These are phyloP conservation scores for Pantherophis vulpinus DNA, from an alignment of 2,797 vertebrate species.

Conservation along the genomic window DNA sequence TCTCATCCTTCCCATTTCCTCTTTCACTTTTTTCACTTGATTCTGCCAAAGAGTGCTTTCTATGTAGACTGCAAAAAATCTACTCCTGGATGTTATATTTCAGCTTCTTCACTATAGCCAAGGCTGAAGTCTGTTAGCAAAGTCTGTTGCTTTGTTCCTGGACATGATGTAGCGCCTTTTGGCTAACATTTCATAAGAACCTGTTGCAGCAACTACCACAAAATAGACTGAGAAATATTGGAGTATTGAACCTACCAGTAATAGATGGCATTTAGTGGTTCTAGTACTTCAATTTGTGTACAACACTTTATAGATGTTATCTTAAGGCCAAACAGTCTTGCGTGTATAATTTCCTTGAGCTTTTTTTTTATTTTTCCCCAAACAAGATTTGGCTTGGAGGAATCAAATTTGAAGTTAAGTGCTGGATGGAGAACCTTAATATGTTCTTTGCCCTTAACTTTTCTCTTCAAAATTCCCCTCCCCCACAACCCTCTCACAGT, in stretches of 20 bases:
- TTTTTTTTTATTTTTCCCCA: not conserved
- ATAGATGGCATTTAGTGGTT: not conserved
- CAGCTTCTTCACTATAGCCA: not conserved
- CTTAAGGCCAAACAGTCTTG: not conserved
- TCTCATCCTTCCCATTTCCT: not conserved
- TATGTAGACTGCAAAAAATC: not conserved
- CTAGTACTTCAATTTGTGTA: not conserved
- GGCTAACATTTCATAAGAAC: not conserved
- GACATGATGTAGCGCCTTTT: not conserved
- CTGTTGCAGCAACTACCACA: not conserved
- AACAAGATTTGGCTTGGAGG: not conserved
- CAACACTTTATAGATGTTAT: not conserved
- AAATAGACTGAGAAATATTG: not conserved
- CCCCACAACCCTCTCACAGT: not conserved
- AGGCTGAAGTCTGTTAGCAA: not conserved
- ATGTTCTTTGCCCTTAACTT: not conserved
- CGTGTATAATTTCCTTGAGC: not conserved
- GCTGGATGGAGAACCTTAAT: not conserved
- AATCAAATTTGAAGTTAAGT: not conserved
- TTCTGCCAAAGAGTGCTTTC: not conserved
- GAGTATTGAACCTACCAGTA: not conserved
- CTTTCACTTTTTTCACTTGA: not conserved
- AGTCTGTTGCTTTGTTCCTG: not conserved
- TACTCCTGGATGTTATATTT: not conserved
- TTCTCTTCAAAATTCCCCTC: not conserved